phyloP scores from a whole-genome alignment of 2,888 invertebrate species.

The Yponomeuta cagnagella region DNA sequence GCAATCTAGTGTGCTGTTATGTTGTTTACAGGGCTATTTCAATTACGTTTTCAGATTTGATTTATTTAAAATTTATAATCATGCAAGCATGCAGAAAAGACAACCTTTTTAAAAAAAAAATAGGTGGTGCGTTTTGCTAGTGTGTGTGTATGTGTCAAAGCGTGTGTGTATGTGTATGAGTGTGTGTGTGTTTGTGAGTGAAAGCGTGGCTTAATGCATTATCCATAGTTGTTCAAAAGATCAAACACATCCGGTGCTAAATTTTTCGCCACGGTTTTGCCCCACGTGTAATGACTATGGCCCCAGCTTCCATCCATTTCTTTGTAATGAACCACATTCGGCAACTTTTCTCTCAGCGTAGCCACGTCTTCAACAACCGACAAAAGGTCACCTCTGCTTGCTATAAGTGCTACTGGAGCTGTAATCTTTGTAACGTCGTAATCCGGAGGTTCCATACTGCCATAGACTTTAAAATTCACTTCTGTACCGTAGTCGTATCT shows the following conservation, averaged over 20 bases:
- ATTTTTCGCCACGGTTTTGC: slow-evolving; percentile 26
- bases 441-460: slow-evolving; percentile 73
- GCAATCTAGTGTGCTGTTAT: too few species aligned
- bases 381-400: slow-evolving; percentile 83
- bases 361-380: slow-evolving; percentile 79
- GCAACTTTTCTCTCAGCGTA: slow-evolving; percentile 69
- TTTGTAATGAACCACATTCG: slow-evolving; percentile 74
- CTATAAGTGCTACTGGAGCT: slow-evolving; percentile 80
- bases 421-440: slow-evolving; percentile 79
- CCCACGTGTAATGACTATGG: slow-evolving; percentile 60
- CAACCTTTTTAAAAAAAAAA: too few species aligned
- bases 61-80: too few species aligned
- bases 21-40: too few species aligned
- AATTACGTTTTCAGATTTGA: too few species aligned
- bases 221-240: neutral
- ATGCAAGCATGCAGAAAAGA: too few species aligned
- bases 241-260: neutral
- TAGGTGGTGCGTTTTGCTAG: too few species aligned
- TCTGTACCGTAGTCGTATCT: slow-evolving; percentile 81
- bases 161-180: too few species aligned
- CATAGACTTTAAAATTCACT: slow-evolving; percentile 77
- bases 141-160: too few species aligned
- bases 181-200: too few species aligned
- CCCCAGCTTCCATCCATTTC: slow-evolving; percentile 71
- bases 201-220: too few species aligned